Evolutionary conservation across 2,113 vertebrate species (phyloP).

Genomic region (Ammodytes marinus): DNA sequence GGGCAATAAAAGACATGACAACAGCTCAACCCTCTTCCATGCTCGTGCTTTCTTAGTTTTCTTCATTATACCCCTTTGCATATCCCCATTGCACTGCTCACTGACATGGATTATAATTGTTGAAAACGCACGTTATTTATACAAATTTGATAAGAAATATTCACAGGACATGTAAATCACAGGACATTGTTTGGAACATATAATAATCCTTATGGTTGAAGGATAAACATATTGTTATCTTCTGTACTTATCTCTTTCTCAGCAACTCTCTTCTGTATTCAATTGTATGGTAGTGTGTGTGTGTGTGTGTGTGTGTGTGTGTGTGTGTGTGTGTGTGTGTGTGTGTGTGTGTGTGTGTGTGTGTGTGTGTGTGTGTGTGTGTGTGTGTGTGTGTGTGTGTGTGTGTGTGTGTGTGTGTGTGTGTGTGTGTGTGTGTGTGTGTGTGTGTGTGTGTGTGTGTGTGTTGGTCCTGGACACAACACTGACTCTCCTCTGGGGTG

Average conservation of each 20-base stretch:
- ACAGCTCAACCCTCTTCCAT: not conserved
- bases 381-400: not conserved
- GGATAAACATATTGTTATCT: not conserved
- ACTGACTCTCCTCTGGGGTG: conserved; percentile 64
- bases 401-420: conserved; percentile 2
- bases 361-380: conserved; percentile 8
- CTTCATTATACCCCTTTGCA: not conserved
- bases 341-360: conserved; percentile 23
- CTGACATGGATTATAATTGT: not conserved
- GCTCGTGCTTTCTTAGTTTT: not conserved
- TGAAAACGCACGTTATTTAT: not conserved
- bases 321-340: conserved; percentile 9
- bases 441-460: not conserved
- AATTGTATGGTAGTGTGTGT: conserved; percentile 3
- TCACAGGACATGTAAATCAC: not conserved
- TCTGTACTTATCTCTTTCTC: not conserved
- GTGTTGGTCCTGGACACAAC: conserved; percentile 39
- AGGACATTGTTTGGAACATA: too few relatives aligned
- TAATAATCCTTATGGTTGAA: too few relatives aligned
- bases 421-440: not conserved
- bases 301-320: not conserved
- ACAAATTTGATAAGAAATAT: not conserved
- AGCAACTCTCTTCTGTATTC: not conserved
- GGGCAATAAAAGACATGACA: not conserved
- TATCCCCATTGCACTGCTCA: not conserved